phyloP scores from a whole-genome alignment of 2,888 invertebrate genomes.

The Lymantria monacha region DNA sequence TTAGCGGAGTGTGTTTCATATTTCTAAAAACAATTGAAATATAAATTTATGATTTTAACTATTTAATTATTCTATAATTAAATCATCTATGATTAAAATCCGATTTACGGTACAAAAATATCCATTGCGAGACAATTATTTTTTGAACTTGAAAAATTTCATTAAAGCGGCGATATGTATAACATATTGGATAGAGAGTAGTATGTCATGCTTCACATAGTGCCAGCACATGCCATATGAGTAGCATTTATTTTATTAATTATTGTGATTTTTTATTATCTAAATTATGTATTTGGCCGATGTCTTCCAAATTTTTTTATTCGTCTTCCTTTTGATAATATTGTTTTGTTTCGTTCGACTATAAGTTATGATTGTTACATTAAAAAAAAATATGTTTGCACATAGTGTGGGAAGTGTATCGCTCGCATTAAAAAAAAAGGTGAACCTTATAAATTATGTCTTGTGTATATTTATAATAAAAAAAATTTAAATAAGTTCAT shows the following conservation, averaged over 20 bases:
- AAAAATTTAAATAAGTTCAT: constrained; percentile 35
- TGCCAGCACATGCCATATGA: constrained; percentile 48
- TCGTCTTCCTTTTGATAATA: constrained; percentile 19
- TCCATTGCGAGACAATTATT: no score
- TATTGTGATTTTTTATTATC: constrained; percentile 23
- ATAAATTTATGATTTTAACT: no score
- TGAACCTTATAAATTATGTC: constrained; percentile 73
- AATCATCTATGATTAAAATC: no score
- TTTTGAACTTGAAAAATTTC: no score
- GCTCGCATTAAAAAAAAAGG: constrained; percentile 70
- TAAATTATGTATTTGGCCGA: constrained; percentile 35
- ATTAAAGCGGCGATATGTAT: no score
- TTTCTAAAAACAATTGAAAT: no score
- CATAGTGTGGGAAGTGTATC: constrained; percentile 53
- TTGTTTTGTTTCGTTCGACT: constrained; percentile 16
- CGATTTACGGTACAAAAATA: no score
- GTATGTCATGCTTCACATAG: constrained; percentile 13
- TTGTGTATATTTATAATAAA: constrained; percentile 57
- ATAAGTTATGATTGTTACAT: constrained; percentile 14
- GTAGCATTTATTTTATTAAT: constrained; percentile 49
- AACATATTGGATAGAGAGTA: background rate
- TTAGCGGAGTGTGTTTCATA: no score
- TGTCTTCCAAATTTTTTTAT: constrained; percentile 62
- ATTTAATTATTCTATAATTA: no score
- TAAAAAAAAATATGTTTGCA: constrained; percentile 60